phyloP scores from a whole-genome alignment of 2,797 vertebrate genomes.

The Ateles fusciceps region DNA sequence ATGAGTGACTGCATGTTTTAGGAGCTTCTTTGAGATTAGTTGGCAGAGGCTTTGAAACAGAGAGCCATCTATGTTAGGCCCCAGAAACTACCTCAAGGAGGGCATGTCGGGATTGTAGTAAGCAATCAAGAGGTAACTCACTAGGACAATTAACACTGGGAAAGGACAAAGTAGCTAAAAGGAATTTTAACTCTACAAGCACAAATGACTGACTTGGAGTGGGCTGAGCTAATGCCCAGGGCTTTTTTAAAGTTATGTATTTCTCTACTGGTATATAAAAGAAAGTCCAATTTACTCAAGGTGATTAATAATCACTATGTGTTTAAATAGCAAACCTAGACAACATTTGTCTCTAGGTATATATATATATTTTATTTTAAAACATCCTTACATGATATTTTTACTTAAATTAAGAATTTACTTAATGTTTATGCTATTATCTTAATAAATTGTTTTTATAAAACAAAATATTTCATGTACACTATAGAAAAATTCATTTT shows the following conservation, averaged over 20 bases:
- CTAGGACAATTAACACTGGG: neutral
- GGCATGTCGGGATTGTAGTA: neutral
- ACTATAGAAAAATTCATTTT: neutral
- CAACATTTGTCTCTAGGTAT: neutral
- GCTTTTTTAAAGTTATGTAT: neutral
- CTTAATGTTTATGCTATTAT: neutral
- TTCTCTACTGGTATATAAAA: neutral
- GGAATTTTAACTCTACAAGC: slow-evolving; percentile 16
- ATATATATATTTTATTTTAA: slow-evolving; percentile 12
- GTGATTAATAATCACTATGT: neutral
- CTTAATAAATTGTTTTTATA: neutral
- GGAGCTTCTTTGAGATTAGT: slow-evolving; percentile 8
- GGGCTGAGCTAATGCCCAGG: neutral
- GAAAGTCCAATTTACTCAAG: neutral
- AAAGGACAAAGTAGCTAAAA: slow-evolving; percentile 16
- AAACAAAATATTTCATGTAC: neutral
- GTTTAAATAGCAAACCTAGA: neutral
- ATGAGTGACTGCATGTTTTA: neutral
- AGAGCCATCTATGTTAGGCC: neutral
- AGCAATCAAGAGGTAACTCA: neutral
- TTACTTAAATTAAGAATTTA: slow-evolving; percentile 23
- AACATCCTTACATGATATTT: neutral
- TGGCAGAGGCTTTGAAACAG: slow-evolving; percentile 12
- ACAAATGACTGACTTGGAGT: neutral
- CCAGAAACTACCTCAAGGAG: neutral